Base-by-base conservation (phyloP, 2,888 invertebrate species). In the Amphipyra berbera region DNA sequence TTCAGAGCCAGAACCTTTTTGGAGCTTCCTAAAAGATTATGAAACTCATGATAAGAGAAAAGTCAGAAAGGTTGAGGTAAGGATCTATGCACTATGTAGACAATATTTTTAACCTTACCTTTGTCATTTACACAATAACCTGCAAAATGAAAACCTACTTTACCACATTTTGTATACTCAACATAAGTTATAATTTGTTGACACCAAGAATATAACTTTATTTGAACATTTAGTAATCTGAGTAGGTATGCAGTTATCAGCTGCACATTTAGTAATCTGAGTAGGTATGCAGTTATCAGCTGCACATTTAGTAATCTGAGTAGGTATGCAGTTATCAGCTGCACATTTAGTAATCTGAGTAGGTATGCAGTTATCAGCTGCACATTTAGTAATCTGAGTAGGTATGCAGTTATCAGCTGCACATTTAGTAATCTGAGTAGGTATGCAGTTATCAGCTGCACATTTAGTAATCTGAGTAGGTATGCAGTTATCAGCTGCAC, bases 41-140 rank as follows among this genome's bases (percentile, higher is more conserved):
- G 95, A 95, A 83, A 75, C 83, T 50, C 82, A 83, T 89, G 94
- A 95, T 49, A 94, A 91, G 71, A 89, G 79, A 58, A 92, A 85
- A 84, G 85, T 94, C 13, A 90, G 73, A 65, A 93, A 90, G 75
- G 86, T 92, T 77, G 93, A 95, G 91, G 94, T 94, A 67, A 78
- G 82, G 74, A 44, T 49, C 49, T 33, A 15, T 58, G 40, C 6
- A 40, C 35, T 38, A 50, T 58, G 21, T 44, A 15, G 45, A 44
- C 12, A 14, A 35, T 47, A 27, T 46, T 52, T 56, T 61, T 30
- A 27, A 73, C 68, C 48, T 70, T 52, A 44, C 41, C 27, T 54
- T 30, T 49, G 12, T 30, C 15, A 64, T 74, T 69, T 49, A 35
- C 58, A 56, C 69, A 58, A 69, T 69, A 69, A 73, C 56, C 47